These are phyloP conservation scores for Eretmocerus hayati DNA, from an alignment of 2,888 invertebrate species.

Conservation along the genomic window DNA sequence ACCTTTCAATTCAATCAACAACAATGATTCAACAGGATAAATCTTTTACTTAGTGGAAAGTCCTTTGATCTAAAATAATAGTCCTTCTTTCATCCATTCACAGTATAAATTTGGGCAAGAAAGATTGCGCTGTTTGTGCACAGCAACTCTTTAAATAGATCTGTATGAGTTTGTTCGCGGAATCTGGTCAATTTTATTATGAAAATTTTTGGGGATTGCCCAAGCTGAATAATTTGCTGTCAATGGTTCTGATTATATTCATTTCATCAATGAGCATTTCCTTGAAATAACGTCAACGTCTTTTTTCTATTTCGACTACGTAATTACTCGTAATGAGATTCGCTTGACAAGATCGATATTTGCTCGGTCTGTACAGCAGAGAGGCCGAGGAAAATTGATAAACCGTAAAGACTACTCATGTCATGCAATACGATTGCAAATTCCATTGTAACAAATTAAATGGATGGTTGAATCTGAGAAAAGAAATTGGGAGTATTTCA, in stretches of 20 bases:
- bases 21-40: too few relatives aligned
- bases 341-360: conserved; percentile 13
- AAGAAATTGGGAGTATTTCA: conserved; percentile 20
- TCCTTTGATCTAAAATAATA: too few relatives aligned
- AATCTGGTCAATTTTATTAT: too few relatives aligned
- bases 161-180: too few relatives aligned
- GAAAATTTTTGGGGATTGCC: too few relatives aligned
- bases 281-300: conserved; percentile 10
- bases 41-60: too few relatives aligned
- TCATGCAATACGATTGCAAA: not conserved
- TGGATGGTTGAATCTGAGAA: not conserved
- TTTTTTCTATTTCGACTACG: conserved; percentile 12
- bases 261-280: not conserved
- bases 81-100: too few relatives aligned
- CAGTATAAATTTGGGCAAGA: too few relatives aligned
- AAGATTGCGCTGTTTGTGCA: too few relatives aligned
- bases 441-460: not conserved
- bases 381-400: conserved; percentile 11
- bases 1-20: not conserved
- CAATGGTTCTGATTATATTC: too few relatives aligned
- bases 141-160: too few relatives aligned
- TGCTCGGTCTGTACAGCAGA: conserved; percentile 3
- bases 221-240: too few relatives aligned
- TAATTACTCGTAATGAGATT: conserved; percentile 20
- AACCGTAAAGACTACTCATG: not conserved